Percentiles rank a stretch among this genome's conserved stretches.
Evolutionary conservation across 2,888 invertebrate genomes (phyloP).

Genomic region (Tridacna gigas): DNA sequence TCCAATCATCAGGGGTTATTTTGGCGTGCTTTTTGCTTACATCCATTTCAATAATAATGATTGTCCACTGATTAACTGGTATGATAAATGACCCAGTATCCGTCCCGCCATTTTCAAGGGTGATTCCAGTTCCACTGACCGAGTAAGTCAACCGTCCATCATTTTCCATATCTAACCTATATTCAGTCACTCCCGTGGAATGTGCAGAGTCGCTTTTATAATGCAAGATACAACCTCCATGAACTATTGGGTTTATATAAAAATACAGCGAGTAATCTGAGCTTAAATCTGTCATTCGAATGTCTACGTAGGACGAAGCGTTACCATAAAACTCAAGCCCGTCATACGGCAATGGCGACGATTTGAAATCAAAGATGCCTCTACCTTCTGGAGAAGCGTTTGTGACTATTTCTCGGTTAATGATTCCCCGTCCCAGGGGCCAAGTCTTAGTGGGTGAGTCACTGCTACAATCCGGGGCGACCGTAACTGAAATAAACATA

Average conservation of each 20-base stretch:
- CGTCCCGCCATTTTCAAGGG: neutral
- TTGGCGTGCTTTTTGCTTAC: neutral
- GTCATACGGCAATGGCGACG: neutral
- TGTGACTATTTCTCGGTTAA: neutral
- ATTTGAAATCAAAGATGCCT: neutral
- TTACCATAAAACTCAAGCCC: slow-evolving; percentile 6
- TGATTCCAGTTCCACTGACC: neutral
- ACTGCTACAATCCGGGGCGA: neutral
- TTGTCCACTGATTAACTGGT: slow-evolving; percentile 1
- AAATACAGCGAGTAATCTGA: slow-evolving; percentile 5
- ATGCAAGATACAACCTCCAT: slow-evolving; percentile 7
- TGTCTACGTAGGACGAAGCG: neutral
- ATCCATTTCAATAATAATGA: neutral
- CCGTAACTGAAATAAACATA: neutral
- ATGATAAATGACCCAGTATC: neutral
- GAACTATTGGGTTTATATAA: neutral
- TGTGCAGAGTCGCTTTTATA: neutral
- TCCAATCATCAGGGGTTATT: neutral
- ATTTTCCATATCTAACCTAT: slow-evolving; percentile 5
- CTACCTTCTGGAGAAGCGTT: slow-evolving; percentile 1
- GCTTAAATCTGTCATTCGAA: neutral
- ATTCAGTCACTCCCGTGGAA: neutral
- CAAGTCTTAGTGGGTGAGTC: neutral
- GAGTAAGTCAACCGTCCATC: slow-evolving; percentile 4
- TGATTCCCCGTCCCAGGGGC: slow-evolving; percentile 18